Conservation (phyloP, 2,888 invertebrate species). For the Calameuta pallipes region DNA sequence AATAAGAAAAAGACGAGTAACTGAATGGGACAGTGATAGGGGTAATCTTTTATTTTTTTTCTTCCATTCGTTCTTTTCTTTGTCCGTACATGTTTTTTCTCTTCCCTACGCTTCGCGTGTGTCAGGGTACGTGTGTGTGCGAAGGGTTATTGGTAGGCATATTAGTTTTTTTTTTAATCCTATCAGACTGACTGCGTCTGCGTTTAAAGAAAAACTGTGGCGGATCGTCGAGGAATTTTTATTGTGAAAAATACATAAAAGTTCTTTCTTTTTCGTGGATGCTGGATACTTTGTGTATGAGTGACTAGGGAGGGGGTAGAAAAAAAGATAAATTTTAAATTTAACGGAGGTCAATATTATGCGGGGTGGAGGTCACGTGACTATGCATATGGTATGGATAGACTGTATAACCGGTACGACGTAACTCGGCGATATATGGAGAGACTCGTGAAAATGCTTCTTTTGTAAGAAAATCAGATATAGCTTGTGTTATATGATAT, state of each 20-base stretch:
- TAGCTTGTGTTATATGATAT: too few species aligned
- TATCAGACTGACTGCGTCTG: background rate
- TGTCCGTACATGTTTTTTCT: background rate
- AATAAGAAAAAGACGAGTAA: too few species aligned
- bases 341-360: background rate
- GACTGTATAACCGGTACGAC: background rate
- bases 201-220: background rate
- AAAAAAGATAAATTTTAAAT: background rate
- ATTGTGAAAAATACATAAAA: background rate
- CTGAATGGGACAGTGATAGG: too few species aligned
- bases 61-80: too few species aligned
- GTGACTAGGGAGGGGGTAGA: background rate
- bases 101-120: background rate
- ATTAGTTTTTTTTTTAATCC: background rate
- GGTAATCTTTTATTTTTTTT: too few species aligned
- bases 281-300: background rate
- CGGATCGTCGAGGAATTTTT: background rate
- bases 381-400: background rate
- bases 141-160: background rate
- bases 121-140: background rate
- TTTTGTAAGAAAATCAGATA: background rate
- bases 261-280: background rate
- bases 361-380: background rate
- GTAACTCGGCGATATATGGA: background rate
- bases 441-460: background rate